Percentiles rank a stretch among this genome's conserved stretches.
Evolutionary conservation across 2,888 invertebrate genomes (phyloP).

Genomic region (Eretmocerus hayati): DNA sequence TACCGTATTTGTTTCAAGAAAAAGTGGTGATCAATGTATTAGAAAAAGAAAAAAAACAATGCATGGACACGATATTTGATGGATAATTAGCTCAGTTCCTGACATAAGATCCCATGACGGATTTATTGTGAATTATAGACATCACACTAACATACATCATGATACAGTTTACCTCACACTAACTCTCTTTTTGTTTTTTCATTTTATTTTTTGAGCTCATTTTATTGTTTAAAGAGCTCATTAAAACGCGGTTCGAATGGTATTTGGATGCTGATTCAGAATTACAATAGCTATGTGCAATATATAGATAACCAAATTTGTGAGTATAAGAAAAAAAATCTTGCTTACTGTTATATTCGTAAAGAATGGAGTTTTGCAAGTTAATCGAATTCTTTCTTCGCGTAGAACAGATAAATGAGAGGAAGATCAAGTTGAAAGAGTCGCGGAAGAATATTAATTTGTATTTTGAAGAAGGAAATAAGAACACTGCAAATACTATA

Average conservation of each 20-base stretch:
- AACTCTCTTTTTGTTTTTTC: too few species aligned
- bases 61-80: constrained; percentile 20
- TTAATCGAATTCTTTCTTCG: too few species aligned
- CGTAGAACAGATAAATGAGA: too few species aligned
- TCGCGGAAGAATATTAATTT: constrained; percentile 3
- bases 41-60: not conserved
- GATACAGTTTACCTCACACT: too few species aligned
- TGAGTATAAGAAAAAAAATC: not conserved
- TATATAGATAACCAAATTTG: too few species aligned
- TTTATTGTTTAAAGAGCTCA: too few species aligned
- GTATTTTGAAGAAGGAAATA: constrained; percentile 9
- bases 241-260: too few species aligned
- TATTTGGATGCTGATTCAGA: too few species aligned
- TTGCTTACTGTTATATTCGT: not conserved
- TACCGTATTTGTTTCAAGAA: not conserved
- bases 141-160: too few species aligned
- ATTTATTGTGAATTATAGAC: constrained; percentile 10
- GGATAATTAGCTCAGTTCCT: constrained; percentile 21
- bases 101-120: constrained; percentile 17
- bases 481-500: constrained; percentile 1
- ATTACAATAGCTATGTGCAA: too few species aligned
- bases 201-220: too few species aligned
- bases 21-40: not conserved
- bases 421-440: not conserved
- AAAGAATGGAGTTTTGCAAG: not conserved